These are phyloP conservation scores for Lichenostomus cassidix DNA, from an alignment of 2,113 vertebrate species.

Conservation along the genomic window DNA sequence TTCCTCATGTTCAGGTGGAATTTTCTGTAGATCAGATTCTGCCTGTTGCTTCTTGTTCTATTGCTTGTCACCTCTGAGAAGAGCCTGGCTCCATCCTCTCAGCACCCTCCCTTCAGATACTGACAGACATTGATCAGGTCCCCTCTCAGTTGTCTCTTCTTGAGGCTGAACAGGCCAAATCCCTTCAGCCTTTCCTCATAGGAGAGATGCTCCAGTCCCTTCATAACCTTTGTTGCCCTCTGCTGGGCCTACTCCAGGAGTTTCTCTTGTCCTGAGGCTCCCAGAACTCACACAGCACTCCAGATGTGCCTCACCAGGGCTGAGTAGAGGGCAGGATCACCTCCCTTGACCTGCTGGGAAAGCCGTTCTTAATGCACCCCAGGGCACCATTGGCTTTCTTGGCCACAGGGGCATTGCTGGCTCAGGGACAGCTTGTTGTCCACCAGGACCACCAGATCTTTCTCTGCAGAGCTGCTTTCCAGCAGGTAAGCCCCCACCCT, in stretches of 20 bases:
- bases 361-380: neutral
- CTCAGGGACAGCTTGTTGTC: neutral
- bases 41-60: neutral
- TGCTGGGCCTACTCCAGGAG: neutral
- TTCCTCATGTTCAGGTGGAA: neutral
- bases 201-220: neutral
- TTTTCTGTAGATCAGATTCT: neutral
- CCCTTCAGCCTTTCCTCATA: neutral
- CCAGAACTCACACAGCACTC: neutral
- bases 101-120: neutral
- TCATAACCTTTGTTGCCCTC: neutral
- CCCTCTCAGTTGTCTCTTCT: neutral
- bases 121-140: neutral
- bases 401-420: neutral
- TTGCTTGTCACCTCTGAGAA: neutral
- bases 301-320: neutral
- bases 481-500: neutral
- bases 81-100: neutral
- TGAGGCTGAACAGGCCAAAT: neutral
- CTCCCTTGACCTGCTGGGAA: rapidly evolving
- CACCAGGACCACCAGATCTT: neutral
- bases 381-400: neutral
- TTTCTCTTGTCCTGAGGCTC: neutral
- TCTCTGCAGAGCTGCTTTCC: neutral
- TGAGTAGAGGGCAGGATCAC: neutral